These are phyloP conservation scores for Sycophila texana DNA, from an alignment of 2,888 invertebrate genomes.

Conservation along the genomic window DNA sequence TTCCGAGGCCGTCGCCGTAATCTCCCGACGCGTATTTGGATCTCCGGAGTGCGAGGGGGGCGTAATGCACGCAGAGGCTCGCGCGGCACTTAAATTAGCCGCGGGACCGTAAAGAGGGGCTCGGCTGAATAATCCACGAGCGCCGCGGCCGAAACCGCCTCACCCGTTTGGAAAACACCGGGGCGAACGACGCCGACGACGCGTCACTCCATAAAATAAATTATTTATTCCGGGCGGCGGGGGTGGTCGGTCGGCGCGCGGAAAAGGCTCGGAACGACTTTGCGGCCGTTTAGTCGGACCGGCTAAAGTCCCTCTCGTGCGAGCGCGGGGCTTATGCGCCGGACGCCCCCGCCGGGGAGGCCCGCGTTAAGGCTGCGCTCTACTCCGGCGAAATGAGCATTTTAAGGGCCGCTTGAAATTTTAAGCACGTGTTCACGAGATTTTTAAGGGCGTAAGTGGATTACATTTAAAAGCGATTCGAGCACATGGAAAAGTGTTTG, in stretches of 20 bases:
- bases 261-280: slow-evolving; percentile 35
- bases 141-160: not conserved
- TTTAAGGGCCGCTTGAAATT: slow-evolving; percentile 4
- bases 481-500: no score
- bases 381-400: not conserved
- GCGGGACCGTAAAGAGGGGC: slow-evolving; percentile 29
- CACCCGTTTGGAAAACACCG: slow-evolving; percentile 16
- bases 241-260: not conserved
- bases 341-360: not conserved
- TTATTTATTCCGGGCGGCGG: slow-evolving; percentile 38
- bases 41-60: not conserved
- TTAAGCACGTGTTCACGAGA: not conserved
- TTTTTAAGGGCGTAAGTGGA: no score
- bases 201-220: slow-evolving; percentile 51
- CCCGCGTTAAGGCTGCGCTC: no score
- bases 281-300: slow-evolving; percentile 36
- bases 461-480: no score
- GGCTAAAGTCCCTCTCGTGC: not conserved
- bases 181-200: slow-evolving; percentile 15
- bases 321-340: not conserved
- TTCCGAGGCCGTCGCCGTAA: not conserved
- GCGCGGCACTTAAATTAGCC: slow-evolving; percentile 39
- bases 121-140: slow-evolving; percentile 47
- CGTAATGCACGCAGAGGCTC: slow-evolving; percentile 8
- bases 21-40: slow-evolving; percentile 15